Base-by-base conservation (phyloP, 2,888 invertebrate species). In the Perizoma flavofasciatum region DNA sequence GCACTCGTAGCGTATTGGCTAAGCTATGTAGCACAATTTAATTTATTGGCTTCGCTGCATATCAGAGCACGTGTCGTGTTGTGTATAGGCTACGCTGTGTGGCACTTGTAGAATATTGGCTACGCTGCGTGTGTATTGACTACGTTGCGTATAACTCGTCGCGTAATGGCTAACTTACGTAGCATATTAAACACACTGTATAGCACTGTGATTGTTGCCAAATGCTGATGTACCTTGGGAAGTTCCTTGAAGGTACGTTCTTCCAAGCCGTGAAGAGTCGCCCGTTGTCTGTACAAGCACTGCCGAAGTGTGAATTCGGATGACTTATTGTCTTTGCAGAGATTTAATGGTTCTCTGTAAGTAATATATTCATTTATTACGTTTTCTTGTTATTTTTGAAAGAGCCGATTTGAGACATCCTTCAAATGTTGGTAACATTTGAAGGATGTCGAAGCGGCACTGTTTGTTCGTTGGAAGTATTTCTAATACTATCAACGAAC, bases 261-360 rank as follows among this genome's bases (percentile, higher is more conserved):
- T 68, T 97, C 97, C 65, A 95, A 93, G 0, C 97, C 97, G 75
- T 97, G 97, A 3, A 97, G 88, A 4, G 95, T 93, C 4, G 95
- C 94, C 66, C 94, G 89, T 77, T 97, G 97, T 68, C 96, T 86
- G 68, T 94, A 93, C 55, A 97, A 83, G 78, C 94, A 96, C 71
- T 95, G 94, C 4, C 93, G 92, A 22, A 97, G 89, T 0, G 95
- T 96, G 79, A 96, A 95, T 72, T 95, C 95, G 0, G 87, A 82
- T 0, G 85, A 83, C 65, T 85, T 88, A 33, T 70, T 77, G 43
- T 89, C 88, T 37, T 80, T 86, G 0, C 87, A 84, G 57, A 88
- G 66, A 65, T 81, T 79, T 4, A 87, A 32, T 0, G 81, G 80
- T 47, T 90, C 90, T 56, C 91, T 91, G 78, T 4, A 75, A 67